phyloP scores from a whole-genome alignment of 2,797 vertebrate species.

The Stomatorhinus walkeri region DNA sequence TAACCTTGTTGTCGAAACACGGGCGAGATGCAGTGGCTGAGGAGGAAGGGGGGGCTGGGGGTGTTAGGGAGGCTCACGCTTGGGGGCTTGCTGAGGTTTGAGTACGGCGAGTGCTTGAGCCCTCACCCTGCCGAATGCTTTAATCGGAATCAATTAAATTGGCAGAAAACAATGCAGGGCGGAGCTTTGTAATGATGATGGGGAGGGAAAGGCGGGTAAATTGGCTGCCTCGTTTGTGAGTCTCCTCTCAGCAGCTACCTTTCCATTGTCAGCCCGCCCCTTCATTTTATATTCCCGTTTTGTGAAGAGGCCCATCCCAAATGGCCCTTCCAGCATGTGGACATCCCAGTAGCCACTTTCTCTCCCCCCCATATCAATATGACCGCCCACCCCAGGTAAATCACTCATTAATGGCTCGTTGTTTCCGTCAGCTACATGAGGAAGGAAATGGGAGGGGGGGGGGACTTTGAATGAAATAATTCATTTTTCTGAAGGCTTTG shows the following conservation, averaged over 20 bases:
- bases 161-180: background rate
- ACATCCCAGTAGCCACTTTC: background rate
- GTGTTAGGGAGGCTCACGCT: background rate
- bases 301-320: background rate
- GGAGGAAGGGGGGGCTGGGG: background rate
- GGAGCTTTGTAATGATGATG: background rate
- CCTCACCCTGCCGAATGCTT: background rate
- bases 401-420: background rate
- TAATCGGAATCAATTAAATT: constrained; percentile 6
- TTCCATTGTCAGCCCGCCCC: background rate
- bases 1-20: constrained; percentile 47
- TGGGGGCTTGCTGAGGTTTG: background rate
- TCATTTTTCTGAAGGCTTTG: background rate
- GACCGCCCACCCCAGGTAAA: constrained; percentile 18
- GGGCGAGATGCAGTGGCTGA: background rate
- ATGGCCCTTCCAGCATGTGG: background rate
- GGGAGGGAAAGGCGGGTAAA: background rate
- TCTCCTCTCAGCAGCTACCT: background rate
- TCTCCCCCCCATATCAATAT: background rate
- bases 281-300: background rate
- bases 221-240: background rate
- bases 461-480: background rate
- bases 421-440: background rate
- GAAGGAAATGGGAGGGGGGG: background rate
- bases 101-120: background rate